phyloP scores from a whole-genome alignment of 1,140 invertebrate genomes.

The Camponotus vicinus region DNA sequence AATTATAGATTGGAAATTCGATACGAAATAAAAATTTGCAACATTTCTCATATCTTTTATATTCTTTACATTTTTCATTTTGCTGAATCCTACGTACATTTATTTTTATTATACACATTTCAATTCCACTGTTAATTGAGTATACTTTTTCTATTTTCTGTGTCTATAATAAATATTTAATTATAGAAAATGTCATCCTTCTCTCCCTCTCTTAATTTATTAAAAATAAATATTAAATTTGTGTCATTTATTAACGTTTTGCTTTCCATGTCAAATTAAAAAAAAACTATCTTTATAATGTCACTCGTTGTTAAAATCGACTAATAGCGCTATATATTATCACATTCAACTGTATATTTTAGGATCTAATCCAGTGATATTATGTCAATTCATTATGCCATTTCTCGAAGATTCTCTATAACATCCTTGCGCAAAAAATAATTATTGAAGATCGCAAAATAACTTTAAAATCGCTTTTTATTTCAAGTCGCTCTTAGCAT shows the following conservation, averaged over 20 bases:
- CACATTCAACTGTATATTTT: constrained; percentile 29
- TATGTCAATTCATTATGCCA: background rate
- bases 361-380: constrained; percentile 21
- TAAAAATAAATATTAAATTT: too few species aligned
- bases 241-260: background rate
- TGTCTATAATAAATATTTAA: background rate
- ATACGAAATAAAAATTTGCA: background rate
- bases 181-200: background rate
- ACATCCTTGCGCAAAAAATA: constrained; percentile 33
- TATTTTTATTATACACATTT: background rate
- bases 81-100: background rate
- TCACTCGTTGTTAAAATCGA: background rate
- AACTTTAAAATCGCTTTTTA: constrained; percentile 62
- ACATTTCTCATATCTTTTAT: background rate
- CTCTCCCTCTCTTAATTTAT: background rate
- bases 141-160: background rate
- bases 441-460: background rate
- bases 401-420: constrained; percentile 24
- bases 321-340: background rate
- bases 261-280: background rate
- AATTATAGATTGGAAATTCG: background rate
- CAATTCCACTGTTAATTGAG: background rate
- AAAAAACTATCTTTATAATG: background rate
- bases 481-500: constrained; percentile 54
- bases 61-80: background rate